Percentiles rank a stretch among this genome's conserved stretches.
Evolutionary conservation across 2,888 invertebrate genomes (phyloP).

Genomic region (Biston betularia): DNA sequence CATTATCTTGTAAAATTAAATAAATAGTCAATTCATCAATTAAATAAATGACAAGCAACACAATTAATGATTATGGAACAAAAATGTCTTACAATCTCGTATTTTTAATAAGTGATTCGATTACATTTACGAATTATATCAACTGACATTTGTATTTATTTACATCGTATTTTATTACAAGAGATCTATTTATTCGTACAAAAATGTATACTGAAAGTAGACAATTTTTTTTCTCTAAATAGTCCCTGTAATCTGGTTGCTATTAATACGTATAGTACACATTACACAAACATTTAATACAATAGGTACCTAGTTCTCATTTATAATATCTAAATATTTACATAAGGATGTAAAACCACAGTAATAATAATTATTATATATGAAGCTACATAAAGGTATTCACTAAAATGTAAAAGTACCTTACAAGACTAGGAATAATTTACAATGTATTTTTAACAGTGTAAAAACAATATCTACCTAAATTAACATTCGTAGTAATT

Average conservation of each 20-base stretch:
- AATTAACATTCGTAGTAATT: background rate
- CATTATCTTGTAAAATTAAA: no score
- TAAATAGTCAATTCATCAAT: no score
- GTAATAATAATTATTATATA: background rate
- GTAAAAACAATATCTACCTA: background rate
- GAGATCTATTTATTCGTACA: constrained; percentile 64
- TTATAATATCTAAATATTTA: constrained; percentile 1
- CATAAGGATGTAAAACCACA: constrained; percentile 7
- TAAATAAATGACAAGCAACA: no score
- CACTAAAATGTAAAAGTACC: background rate
- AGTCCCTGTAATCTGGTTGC: constrained; percentile 76
- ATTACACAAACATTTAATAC: constrained; percentile 35
- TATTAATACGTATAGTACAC: constrained; percentile 47
- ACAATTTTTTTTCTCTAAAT: constrained; percentile 60
- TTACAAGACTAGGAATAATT: background rate
- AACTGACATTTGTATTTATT: constrained; percentile 31
- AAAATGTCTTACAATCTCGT: background rate
- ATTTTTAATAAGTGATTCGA: background rate
- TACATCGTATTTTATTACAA: constrained; percentile 54
- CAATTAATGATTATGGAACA: no score
- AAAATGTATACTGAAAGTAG: constrained; percentile 65
- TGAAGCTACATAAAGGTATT: background rate
- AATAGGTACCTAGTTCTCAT: constrained; percentile 24
- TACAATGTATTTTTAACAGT: background rate
- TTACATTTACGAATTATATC: constrained; percentile 18